Conservation (phyloP, 2,797 vertebrate genomes). For the Cichlasoma orientale region DNA sequence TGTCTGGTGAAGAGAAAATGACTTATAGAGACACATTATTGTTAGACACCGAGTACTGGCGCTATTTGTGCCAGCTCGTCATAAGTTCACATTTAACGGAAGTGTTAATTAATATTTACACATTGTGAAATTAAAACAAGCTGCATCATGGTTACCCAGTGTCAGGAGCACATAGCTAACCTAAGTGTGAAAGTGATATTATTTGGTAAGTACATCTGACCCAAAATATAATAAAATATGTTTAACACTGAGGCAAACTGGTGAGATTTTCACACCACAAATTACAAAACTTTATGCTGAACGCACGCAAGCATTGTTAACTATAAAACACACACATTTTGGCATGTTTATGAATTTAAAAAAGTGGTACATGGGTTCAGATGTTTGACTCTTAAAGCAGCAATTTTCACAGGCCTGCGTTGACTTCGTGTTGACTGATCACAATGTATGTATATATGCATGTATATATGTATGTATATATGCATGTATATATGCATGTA, state of each 20-base stretch:
- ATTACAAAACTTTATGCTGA: background rate
- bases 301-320: too few species aligned
- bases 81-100: background rate
- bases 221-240: background rate
- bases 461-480: background rate
- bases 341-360: background rate
- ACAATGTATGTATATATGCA: background rate
- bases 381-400: background rate
- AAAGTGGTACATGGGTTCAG: background rate
- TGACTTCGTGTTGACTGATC: background rate
- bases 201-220: background rate
- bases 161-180: background rate
- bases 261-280: background rate
- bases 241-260: background rate
- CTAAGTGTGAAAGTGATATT: background rate
- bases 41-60: conserved; percentile 24
- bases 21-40: conserved; percentile 35
- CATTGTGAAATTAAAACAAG: background rate
- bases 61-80: background rate
- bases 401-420: background rate
- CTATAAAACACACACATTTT: background rate
- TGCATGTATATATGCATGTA: background rate
- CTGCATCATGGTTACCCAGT: background rate
- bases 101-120: conserved; percentile 11
- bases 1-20: conserved; percentile 39